phyloP scores from a whole-genome alignment of 2,888 invertebrate genomes.

The Octonoba sinensis region DNA sequence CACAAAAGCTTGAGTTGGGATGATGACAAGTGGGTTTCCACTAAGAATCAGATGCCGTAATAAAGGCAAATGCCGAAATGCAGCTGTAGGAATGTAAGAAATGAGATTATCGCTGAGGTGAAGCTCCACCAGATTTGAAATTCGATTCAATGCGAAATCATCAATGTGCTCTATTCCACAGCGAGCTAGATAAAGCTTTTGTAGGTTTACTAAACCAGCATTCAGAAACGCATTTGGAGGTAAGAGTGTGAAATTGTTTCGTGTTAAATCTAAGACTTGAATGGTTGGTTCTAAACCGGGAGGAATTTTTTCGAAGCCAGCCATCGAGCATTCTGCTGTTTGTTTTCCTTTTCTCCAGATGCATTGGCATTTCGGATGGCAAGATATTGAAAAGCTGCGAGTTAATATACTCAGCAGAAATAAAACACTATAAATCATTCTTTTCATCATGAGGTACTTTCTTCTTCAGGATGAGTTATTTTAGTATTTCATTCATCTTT shows the following conservation, averaged over 20 bases:
- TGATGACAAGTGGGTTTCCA: conserved; percentile 81
- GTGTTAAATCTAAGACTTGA: conserved; percentile 90
- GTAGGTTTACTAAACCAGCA: conserved; percentile 86
- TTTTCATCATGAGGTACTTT: conserved; percentile 45
- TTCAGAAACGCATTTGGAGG: conserved; percentile 85
- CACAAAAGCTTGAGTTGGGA: conserved; percentile 62
- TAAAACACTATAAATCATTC: conserved; percentile 27
- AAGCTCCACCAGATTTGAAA: conserved; percentile 89
- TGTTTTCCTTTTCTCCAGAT: conserved; percentile 91
- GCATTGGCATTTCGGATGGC: conserved; percentile 78
- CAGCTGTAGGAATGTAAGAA: conserved; percentile 83
- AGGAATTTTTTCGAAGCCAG: conserved; percentile 85
- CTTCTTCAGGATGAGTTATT: no score
- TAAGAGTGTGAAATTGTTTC: conserved; percentile 86
- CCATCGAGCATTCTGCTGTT: conserved; percentile 88
- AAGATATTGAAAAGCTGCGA: conserved; percentile 40
- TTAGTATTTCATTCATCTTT: no score
- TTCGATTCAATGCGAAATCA: conserved; percentile 81
- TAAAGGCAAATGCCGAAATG: conserved; percentile 84
- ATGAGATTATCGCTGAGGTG: conserved; percentile 88
- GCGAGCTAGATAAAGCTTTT: conserved; percentile 85
- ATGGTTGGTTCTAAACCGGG: conserved; percentile 78
- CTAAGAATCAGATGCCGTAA: conserved; percentile 83
- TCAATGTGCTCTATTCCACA: conserved; percentile 90
- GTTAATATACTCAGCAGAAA: conserved; percentile 43